phyloP scores from a whole-genome alignment of 2,888 invertebrate genomes.

The Drosophila ezoana region DNA sequence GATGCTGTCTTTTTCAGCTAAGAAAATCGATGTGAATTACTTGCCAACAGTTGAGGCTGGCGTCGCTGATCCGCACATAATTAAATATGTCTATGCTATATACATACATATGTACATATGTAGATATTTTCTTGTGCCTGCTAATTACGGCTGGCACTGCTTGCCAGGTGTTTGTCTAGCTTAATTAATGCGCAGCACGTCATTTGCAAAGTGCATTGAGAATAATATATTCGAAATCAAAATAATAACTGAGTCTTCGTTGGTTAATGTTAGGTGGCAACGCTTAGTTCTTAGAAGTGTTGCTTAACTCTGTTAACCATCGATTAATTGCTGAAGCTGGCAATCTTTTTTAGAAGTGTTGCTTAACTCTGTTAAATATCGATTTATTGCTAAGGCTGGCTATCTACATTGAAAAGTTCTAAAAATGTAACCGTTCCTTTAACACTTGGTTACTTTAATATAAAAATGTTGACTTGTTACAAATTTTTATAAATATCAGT shows the following conservation, averaged over 20 bases:
- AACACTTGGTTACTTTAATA: no score
- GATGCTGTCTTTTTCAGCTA: conserved; percentile 12
- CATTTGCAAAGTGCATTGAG: conserved; percentile 5
- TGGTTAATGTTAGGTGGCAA: background rate
- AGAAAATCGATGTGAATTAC: conserved; percentile 48
- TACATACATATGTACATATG: conserved; percentile 3
- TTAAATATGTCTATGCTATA: conserved; percentile 39
- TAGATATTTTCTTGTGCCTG: conserved; percentile 14
- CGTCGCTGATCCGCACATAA: conserved; percentile 44
- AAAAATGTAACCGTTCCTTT: background rate
- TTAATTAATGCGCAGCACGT: conserved; percentile 7
- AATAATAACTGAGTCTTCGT: background rate
- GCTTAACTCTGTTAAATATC: no score
- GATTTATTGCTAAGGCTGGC: no score
- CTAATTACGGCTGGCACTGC: conserved; percentile 43
- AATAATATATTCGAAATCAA: background rate
- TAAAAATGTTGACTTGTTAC: no score
- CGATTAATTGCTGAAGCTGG: background rate
- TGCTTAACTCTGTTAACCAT: background rate
- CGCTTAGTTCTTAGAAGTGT: background rate
- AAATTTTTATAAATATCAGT: background rate
- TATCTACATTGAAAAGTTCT: no score
- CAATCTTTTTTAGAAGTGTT: background rate
- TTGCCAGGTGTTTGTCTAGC: conserved; percentile 17
- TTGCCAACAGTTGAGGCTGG: conserved; percentile 29